Evolutionary conservation across 2,113 vertebrate genomes (phyloP).

Genomic region (Lagopus leucura): DNA sequence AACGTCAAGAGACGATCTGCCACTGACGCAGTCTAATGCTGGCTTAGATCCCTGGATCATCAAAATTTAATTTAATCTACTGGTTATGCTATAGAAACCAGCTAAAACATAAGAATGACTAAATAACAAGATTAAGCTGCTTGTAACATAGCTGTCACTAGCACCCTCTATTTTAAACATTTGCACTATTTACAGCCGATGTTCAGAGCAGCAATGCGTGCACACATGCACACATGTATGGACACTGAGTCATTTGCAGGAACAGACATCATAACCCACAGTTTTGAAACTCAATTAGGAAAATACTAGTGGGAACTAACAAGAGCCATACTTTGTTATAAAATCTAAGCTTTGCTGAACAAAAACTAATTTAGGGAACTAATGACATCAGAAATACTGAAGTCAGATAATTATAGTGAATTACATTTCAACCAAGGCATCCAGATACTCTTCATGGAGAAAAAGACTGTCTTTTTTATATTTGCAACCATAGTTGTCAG

Average conservation of each 20-base stretch:
- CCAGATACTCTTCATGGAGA: background rate
- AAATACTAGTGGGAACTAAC: constrained; percentile 43
- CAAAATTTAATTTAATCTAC: background rate
- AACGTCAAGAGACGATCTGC: constrained; percentile 51
- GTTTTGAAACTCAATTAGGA: constrained; percentile 26
- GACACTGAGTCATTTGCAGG: constrained; percentile 56
- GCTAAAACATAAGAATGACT: background rate
- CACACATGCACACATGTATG: constrained; percentile 25
- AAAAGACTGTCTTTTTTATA: background rate
- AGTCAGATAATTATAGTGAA: background rate
- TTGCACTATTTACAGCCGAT: background rate
- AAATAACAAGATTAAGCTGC: background rate
- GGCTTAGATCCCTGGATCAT: background rate
- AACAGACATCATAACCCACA: constrained; percentile 57
- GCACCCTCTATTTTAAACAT: constrained; percentile 13
- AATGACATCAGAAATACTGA: constrained; percentile 36
- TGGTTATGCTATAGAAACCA: background rate
- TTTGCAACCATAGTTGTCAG: background rate
- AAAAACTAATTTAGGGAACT: constrained; percentile 44
- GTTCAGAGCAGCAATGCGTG: background rate
- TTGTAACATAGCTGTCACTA: background rate
- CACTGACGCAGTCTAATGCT: constrained; percentile 38
- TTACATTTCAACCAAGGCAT: background rate
- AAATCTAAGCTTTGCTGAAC: constrained; percentile 24
- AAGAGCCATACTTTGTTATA: constrained; percentile 59